Evolutionary conservation across 2,797 vertebrate genomes (phyloP).

Genomic region (Pipistrellus nathusii): DNA sequence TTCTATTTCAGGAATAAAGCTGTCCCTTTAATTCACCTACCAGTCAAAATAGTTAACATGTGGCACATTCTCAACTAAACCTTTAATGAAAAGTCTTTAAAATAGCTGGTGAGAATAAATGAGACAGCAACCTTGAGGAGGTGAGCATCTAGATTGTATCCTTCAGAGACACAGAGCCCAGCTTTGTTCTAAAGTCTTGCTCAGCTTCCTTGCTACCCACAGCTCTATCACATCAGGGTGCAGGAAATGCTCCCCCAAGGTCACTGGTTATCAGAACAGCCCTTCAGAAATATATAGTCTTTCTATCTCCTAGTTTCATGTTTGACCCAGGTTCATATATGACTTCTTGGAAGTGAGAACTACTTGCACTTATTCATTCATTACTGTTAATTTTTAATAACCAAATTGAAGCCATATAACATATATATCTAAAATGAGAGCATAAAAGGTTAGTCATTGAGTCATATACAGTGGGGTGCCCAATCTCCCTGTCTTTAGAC

Average conservation of each 20-base stretch:
- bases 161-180: neutral
- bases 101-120: neutral
- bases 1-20: neutral
- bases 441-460: neutral
- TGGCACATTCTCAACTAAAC: neutral
- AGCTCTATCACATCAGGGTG: neutral
- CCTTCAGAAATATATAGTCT: slow-evolving; percentile 11
- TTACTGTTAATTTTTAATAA: slow-evolving; percentile 26
- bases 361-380: slow-evolving; percentile 9
- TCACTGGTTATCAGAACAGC: neutral
- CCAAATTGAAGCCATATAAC: neutral
- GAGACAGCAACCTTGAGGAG: neutral
- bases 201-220: neutral
- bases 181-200: neutral
- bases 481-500: slow-evolving; percentile 10
- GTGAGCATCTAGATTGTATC: neutral
- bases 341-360: neutral
- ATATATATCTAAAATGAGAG: neutral
- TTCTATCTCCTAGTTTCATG: neutral
- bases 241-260: neutral
- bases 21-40: neutral
- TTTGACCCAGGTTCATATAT: neutral
- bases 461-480: neutral
- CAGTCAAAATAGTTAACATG: neutral
- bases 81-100: slow-evolving; percentile 35